Evolutionary conservation across 2,888 invertebrate species (phyloP).

Genomic region (Apamea anceps): DNA sequence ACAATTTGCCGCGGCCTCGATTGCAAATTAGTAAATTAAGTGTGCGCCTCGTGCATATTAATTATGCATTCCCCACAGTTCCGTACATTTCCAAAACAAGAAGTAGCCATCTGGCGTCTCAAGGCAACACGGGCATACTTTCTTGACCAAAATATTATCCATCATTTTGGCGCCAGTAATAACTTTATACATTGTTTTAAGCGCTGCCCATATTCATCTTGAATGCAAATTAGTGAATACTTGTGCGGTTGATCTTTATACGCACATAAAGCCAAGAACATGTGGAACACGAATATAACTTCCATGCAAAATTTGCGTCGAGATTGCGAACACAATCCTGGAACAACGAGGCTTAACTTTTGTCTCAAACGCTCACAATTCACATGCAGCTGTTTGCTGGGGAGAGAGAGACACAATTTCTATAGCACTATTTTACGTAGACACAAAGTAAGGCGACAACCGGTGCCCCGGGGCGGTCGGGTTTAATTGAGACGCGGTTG

Average conservation of each 20-base stretch:
- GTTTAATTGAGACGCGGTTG: slow-evolving; percentile 81
- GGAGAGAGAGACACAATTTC: slow-evolving; percentile 73
- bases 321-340: slow-evolving; percentile 76
- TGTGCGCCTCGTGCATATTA: slow-evolving; percentile 73
- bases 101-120: slow-evolving; percentile 74
- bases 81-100: slow-evolving; percentile 75
- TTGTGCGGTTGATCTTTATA: slow-evolving; percentile 29
- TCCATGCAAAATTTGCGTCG: slow-evolving; percentile 68
- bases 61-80: slow-evolving; percentile 78
- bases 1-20: slow-evolving; percentile 71
- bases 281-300: slow-evolving; percentile 56
- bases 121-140: slow-evolving; percentile 68
- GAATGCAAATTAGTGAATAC: slow-evolving; percentile 45
- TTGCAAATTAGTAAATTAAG: slow-evolving; percentile 76
- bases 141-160: slow-evolving; percentile 70
- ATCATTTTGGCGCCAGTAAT: slow-evolving; percentile 60
- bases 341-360: slow-evolving; percentile 79
- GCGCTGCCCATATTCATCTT: slow-evolving; percentile 36
- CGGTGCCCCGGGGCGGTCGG: slow-evolving; percentile 72
- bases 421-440: slow-evolving; percentile 77
- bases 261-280: slow-evolving; percentile 42
- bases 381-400: slow-evolving; percentile 74
- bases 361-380: slow-evolving; percentile 77
- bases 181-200: slow-evolving; percentile 55
- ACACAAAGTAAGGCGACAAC: slow-evolving; percentile 78